phyloP scores from a whole-genome alignment of 2,888 invertebrate genomes.

The Psococerastis gibbosa region DNA sequence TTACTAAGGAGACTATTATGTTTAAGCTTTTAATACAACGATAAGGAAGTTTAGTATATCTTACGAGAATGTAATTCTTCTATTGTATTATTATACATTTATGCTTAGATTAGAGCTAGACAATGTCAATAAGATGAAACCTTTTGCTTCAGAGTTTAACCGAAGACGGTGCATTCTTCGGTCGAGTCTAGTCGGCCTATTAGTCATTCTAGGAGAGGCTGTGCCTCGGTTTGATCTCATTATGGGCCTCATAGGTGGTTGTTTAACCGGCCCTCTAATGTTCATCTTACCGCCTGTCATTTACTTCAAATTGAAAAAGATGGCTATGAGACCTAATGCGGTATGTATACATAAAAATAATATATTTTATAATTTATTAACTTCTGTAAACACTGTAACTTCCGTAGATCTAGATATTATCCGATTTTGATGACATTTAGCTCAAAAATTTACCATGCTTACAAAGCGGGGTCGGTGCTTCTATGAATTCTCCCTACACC shows the following conservation, averaged over 20 bases:
- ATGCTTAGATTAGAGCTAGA: background rate
- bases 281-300: constrained; percentile 70
- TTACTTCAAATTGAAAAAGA: constrained; percentile 32
- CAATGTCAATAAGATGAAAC: background rate
- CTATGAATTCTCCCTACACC: too few species aligned
- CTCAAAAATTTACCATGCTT: too few species aligned
- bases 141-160: constrained; percentile 44
- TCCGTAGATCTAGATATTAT: too few species aligned
- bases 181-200: constrained; percentile 44
- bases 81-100: too few species aligned
- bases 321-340: background rate
- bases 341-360: background rate
- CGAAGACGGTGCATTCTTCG: constrained; percentile 50
- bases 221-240: constrained; percentile 73
- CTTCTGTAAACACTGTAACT: too few species aligned
- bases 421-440: too few species aligned
- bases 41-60: too few species aligned
- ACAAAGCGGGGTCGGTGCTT: too few species aligned
- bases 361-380: too few species aligned
- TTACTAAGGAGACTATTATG: too few species aligned
- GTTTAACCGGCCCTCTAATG: constrained; percentile 62
- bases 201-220: constrained; percentile 58
- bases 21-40: too few species aligned
- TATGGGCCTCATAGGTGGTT: constrained; percentile 70
- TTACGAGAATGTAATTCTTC: too few species aligned